Percentiles rank a stretch among this genome's conserved stretches.
Evolutionary conservation across 2,113 vertebrate genomes (phyloP).

Genomic region (Pygoscelis adeliae): DNA sequence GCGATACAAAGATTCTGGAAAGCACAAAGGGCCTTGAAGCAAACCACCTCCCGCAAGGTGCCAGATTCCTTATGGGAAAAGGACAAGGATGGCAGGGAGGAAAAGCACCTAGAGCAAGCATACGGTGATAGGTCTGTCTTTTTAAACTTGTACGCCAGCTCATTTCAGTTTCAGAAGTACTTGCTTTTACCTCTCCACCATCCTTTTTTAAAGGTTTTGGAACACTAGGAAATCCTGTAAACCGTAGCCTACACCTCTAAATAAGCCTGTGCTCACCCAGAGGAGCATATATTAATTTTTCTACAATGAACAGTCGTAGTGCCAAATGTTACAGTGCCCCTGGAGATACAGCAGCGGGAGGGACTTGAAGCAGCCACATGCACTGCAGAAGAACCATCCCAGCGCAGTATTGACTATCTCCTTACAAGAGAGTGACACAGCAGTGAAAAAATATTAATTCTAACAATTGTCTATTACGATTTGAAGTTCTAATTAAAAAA

Average conservation of each 20-base stretch:
- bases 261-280: neutral
- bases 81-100: neutral
- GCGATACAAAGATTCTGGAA: neutral
- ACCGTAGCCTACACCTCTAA: neutral
- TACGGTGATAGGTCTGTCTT: neutral
- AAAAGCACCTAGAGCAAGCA: neutral
- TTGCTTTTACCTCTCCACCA: neutral
- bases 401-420: neutral
- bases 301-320: neutral
- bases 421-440: neutral
- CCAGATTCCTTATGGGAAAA: neutral
- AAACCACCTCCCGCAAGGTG: neutral
- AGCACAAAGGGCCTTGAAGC: neutral
- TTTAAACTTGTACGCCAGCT: neutral
- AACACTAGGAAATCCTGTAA: neutral
- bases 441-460: neutral
- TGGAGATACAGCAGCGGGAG: fast-evolving
- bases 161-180: neutral
- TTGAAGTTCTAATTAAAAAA: neutral
- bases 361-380: neutral
- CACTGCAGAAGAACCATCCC: neutral
- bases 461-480: neutral
- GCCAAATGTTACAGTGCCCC: neutral
- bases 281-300: neutral
- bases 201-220: neutral